Conservation (phyloP, 1,140 invertebrate species). For the Chlorops oryzae region DNA sequence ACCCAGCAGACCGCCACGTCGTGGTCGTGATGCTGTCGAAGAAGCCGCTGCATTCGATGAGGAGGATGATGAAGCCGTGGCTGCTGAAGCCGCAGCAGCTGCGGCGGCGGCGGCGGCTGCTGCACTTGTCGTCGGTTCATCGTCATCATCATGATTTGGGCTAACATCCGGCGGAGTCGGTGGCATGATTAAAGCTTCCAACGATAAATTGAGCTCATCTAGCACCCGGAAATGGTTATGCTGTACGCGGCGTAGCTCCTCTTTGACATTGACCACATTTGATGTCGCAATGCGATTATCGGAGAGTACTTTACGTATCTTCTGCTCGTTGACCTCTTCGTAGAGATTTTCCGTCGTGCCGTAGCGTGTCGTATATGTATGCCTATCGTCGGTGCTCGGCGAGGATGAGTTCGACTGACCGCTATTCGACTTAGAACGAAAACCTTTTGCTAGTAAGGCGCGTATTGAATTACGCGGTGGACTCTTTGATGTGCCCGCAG, state of each 20-base stretch:
- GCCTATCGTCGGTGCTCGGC: conserved; percentile 44
- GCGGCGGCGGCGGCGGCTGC: conserved; percentile 11
- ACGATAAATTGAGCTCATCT: conserved; percentile 77
- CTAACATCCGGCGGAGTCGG: conserved; percentile 41
- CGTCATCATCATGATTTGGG: conserved; percentile 26
- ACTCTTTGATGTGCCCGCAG: conserved; percentile 32
- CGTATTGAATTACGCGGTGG: conserved; percentile 47
- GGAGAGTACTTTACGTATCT: conserved; percentile 51
- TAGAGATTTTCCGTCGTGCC: conserved; percentile 83
- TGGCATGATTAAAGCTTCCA: conserved; percentile 83
- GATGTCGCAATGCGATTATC: conserved; percentile 52
- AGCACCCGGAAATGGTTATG: conserved; percentile 72
- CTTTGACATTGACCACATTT: conserved; percentile 60
- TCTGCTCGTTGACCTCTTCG: conserved; percentile 70
- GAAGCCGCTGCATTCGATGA: conserved; percentile 52
- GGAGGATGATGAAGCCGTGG: conserved; percentile 32
- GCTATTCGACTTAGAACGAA: conserved; percentile 34
- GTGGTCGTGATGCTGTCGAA: conserved; percentile 26
- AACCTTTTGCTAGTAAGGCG: conserved; percentile 40
- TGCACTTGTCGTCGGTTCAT: conserved; percentile 11
- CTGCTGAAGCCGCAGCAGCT: conserved; percentile 44
- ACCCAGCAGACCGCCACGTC: conserved; percentile 34
- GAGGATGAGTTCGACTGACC: conserved; percentile 32
- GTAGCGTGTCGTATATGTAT: conserved; percentile 70
- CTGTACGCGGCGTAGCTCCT: conserved; percentile 73